Evolutionary conservation across 2,888 invertebrate genomes (phyloP).

Genomic region (Trimorus sp.): DNA sequence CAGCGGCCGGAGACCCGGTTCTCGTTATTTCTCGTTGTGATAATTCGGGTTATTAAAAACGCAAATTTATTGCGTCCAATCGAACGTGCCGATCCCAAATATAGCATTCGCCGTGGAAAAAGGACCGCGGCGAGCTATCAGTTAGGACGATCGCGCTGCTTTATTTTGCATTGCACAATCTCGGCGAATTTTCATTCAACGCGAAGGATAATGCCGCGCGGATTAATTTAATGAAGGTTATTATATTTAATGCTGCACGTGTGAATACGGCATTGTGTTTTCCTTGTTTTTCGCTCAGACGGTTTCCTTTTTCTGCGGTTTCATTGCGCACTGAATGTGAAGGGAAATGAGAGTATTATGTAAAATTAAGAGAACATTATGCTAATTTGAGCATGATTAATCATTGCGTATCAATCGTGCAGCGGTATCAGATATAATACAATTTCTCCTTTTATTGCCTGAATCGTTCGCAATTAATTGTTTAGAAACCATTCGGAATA

Average conservation of each 20-base stretch:
- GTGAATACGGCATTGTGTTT: conserved; percentile 25
- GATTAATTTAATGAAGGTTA: conserved; percentile 35
- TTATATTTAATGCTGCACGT: conserved; percentile 28
- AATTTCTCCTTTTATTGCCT: too few relatives aligned
- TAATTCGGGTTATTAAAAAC: too few relatives aligned
- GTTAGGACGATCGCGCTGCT: neutral
- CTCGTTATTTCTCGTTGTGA: too few relatives aligned
- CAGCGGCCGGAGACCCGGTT: too few relatives aligned
- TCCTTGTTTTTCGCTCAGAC: conserved; percentile 7
- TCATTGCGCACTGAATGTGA: neutral
- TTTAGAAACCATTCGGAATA: too few relatives aligned
- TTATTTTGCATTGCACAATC: conserved; percentile 21
- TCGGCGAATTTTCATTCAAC: conserved; percentile 15
- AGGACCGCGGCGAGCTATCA: neutral
- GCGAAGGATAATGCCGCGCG: conserved; percentile 16
- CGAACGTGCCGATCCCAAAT: too few relatives aligned
- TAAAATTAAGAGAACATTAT: conserved; percentile 1
- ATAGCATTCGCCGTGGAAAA: too few relatives aligned
- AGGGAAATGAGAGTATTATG: conserved; percentile 11
- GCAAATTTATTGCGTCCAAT: too few relatives aligned
- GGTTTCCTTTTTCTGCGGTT: conserved; percentile 14
- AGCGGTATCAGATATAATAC: too few relatives aligned
- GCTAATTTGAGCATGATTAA: neutral
- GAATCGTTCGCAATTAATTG: too few relatives aligned
- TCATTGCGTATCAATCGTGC: too few relatives aligned